Evolutionary conservation across 2,113 vertebrate species (phyloP).

Genomic region (Phrynosoma platyrhinos): DNA sequence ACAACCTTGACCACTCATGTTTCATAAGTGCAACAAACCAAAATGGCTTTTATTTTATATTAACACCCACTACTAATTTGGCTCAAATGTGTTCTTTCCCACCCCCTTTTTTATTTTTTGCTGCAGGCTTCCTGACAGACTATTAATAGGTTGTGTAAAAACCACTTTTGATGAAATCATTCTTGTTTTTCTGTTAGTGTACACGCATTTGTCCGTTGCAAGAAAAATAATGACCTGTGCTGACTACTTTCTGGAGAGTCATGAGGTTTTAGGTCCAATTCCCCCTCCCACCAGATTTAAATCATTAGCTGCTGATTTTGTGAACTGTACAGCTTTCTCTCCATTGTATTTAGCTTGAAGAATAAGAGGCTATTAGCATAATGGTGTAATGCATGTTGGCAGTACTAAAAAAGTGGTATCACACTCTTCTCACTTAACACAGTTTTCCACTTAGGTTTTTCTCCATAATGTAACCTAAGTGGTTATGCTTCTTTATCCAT

Average conservation of each 20-base stretch:
- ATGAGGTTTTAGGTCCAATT: background rate
- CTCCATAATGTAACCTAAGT: background rate
- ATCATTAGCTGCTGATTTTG: background rate
- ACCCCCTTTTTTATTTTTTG: accelerated
- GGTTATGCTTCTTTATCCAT: too few relatives aligned
- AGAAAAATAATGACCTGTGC: background rate
- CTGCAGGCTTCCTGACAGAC: background rate
- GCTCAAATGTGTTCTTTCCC: background rate
- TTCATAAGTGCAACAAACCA: background rate
- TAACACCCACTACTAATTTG: conserved; percentile 11
- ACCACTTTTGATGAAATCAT: conserved; percentile 9
- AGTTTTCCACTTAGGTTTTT: background rate
- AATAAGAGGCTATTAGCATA: background rate
- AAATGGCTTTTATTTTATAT: background rate
- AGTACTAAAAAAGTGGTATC: background rate
- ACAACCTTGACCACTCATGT: background rate
- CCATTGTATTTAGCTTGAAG: background rate
- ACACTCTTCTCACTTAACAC: background rate
- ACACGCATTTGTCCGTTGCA: background rate
- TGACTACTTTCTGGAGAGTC: background rate
- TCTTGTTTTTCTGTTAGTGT: background rate
- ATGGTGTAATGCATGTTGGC: too few relatives aligned
- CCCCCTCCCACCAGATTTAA: background rate
- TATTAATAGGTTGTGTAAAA: background rate
- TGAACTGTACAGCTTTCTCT: background rate